These are phyloP conservation scores for Herpetotheres cachinnans DNA, from an alignment of 2,113 vertebrate genomes.

Conservation along the genomic window DNA sequence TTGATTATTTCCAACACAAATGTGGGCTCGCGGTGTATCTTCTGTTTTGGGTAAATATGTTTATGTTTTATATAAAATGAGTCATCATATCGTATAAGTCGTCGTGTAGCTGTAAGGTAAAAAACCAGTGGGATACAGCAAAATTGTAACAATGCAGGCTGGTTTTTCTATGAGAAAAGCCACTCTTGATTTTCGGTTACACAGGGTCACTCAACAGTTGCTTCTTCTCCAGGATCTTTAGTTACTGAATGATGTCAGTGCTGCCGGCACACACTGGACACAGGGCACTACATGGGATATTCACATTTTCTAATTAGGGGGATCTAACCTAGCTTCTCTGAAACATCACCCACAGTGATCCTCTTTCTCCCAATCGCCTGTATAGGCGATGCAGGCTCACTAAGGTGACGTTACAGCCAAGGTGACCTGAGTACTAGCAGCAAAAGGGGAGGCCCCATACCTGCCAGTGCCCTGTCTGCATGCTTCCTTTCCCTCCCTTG, in stretches of 20 bases:
- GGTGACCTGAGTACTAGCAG: not conserved
- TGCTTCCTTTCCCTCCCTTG: not conserved
- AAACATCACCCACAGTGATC: not conserved
- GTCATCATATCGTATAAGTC: not conserved
- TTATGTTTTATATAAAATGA: not conserved
- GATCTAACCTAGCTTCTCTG: not conserved
- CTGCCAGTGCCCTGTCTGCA: not conserved
- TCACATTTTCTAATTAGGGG: not conserved
- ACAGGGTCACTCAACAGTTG: not conserved
- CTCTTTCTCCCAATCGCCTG: not conserved
- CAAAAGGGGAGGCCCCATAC: not conserved
- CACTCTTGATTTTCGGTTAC: not conserved
- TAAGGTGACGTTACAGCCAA: not conserved
- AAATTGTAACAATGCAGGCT: not conserved
- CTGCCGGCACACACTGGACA: not conserved
- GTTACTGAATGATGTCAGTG: not conserved
- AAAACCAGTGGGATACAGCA: not conserved
- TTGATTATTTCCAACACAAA: conserved; percentile 2
- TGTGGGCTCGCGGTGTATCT: not conserved
- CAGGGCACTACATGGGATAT: not conserved
- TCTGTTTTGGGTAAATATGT: not conserved
- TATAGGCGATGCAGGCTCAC: not conserved
- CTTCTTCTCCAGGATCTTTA: not conserved
- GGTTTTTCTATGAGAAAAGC: not conserved
- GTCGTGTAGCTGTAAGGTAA: not conserved